Evolutionary conservation across 2,113 vertebrate species (phyloP), one percentile per base, ranked within the genome.

Genomic region (Salvator merianae): DNA sequence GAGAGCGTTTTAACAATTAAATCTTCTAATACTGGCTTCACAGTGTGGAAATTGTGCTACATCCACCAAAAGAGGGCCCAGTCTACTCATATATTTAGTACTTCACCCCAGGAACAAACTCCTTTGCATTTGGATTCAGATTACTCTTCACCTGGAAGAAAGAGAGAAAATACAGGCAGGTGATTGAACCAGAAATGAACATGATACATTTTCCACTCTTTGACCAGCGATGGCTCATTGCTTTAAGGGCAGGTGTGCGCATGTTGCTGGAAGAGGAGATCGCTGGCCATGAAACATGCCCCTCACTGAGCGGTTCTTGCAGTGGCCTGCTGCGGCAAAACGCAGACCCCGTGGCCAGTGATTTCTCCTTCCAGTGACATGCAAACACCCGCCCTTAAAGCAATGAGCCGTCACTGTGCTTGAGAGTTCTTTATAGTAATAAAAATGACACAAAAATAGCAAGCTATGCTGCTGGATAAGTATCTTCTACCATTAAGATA

Each of bases 111-210:
- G 98, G 98, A 93, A 97, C 97, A 96, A 98, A 98, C 94, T 98
- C 98, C 96, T 98, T 98, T 94, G 98, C 98, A 71, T 98, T 97
- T 91, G 98, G 97, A 95, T 98, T 98, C 94, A 98, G 97, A 81
- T 97, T 97, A 96, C 98, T 98, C 96, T 96, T 97, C 84, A 97
- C 93, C 97, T 98, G 94, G 86, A 94, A 91, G 88, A 91, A 93
- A 88, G 94, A 91, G 79, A 95, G 79, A 88, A 20, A 90, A 86
- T 79, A 76, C 16, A 84, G 53, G 38, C 5, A 43, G 75, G 34
- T 36, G 30, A 65, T 76, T 13, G 5, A 22, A 24, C 18, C 65
- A 82, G 36, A 30, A 4, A 16, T 12, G 26, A 13, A 9, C 53
- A 30, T n/a, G 28, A 55, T 20, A 16, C 7, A 79, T 73, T 18